phyloP scores from a whole-genome alignment of 2,113 vertebrate species.

The Nibea albiflora region DNA sequence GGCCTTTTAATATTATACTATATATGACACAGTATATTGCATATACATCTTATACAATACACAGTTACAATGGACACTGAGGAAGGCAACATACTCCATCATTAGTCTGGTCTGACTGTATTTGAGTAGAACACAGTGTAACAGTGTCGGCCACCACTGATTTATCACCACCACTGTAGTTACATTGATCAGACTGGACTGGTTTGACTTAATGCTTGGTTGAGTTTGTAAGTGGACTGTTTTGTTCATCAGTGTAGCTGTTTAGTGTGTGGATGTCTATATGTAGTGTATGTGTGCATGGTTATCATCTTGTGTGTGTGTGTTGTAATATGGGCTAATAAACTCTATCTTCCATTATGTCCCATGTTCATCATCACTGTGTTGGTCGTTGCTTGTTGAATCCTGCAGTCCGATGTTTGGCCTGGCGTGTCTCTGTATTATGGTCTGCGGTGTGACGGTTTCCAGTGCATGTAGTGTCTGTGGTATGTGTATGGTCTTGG shows the following conservation, averaged over 20 bases:
- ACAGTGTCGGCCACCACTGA: conserved; percentile 45
- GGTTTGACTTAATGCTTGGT: neutral
- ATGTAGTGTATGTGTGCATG: neutral
- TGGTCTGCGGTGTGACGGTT: conserved; percentile 73
- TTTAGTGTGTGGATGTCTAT: neutral
- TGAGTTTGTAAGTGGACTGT: conserved; percentile 3
- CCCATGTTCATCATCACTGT: conserved; percentile 73
- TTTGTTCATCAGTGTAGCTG: neutral
- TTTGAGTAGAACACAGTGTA: conserved; percentile 62
- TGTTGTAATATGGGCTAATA: neutral
- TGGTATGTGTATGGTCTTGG: conserved; percentile 34
- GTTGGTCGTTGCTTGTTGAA: conserved; percentile 30
- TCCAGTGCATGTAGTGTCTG: conserved; percentile 57
- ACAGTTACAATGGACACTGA: conserved; percentile 39
- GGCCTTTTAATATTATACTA: conserved; percentile 36
- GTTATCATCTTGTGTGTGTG: neutral
- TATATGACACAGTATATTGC: conserved; percentile 52
- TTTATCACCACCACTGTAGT: conserved; percentile 16
- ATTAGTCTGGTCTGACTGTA: conserved; percentile 46
- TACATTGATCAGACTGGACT: conserved; percentile 8
- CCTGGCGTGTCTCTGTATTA: conserved; percentile 83
- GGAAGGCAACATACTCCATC: conserved; percentile 67
- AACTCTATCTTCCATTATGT: conserved; percentile 31
- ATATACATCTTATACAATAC: conserved; percentile 40
- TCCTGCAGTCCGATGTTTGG: conserved; percentile 79